Evolutionary conservation across 1,140 invertebrate genomes (phyloP), one percentile per base, ranked within the genome.

Genomic region (Ceratitis capitata): DNA sequence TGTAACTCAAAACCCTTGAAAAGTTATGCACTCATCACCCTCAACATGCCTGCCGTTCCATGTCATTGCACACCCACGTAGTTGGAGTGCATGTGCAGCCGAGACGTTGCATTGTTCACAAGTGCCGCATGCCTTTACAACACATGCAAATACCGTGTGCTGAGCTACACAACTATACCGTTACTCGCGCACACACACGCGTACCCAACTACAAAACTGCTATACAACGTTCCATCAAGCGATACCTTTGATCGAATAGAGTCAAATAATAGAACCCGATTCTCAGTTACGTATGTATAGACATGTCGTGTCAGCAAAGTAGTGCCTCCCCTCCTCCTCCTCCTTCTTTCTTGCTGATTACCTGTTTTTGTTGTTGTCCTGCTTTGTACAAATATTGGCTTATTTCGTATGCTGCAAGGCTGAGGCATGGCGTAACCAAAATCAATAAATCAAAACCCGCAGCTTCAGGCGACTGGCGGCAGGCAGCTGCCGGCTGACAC

Each of bases 1-100:
- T 78, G 69, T 42, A 78, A 78, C 69, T 23, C 69, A 78, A 78
- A 45, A 78, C 69, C n/a, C 69, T 78, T 78, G 69, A 78, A 78
- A 45, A 45, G 19, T 78, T 47, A 10, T 23, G n/a, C 69, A 9
- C 69, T 45, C 69, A 45, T 23, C 58, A 49, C n/a, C 4, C 51
- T 56, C 45, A n/a, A 5, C 45, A 47, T 12, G 45, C 45, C 45
- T 56, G 51, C 51, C 19, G 0, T 19, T 19, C 19, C n/a, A 56
- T 0, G 14, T 26, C 26, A 3, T 12, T 12, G 12, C 23, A 23
- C 26, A 7, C 64, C n/a, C 29, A 42, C 64, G 32, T 39, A 14
- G 26, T n/a, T n/a, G n/a, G n/a, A n/a, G n/a, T n/a, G n/a, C n/a
- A n/a, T 74, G 3, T 19, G 61, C 61, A 19, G 69, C 69, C 69